Evolutionary conservation across 2,888 invertebrate genomes (phyloP), one percentile per base, ranked within the genome.

Genomic region (Ommatoiulus sabulosus): DNA sequence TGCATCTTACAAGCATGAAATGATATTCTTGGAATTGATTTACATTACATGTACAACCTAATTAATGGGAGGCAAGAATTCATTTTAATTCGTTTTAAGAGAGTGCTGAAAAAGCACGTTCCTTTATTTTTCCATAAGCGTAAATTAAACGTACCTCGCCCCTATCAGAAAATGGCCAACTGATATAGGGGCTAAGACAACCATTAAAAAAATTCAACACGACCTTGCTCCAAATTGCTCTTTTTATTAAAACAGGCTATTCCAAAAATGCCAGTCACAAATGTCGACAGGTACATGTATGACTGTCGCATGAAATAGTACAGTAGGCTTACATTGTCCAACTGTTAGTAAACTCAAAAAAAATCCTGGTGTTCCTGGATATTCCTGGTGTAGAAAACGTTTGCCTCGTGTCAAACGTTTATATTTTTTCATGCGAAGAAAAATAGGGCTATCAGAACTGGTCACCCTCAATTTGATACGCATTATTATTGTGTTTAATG

Each of bases 401-500:
- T 12, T 12, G 15, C 52, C 15, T 35, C 35, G 35, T 35, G 35
- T 35, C 35, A 35, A 35, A 35, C 35, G 35, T 35, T 35, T 12
- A 10, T 12, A 10, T 12, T 15, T 52, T 52, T 15, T 4, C 52
- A 12, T 12, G 52, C 15, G 15, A 15, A 8, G 8, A 8, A n/a
- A 63, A 72, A 24, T 8, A 72, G 24, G n/a, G 20, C 72, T 72
- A 24, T 72, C 72, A 24, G 72, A 72, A 72, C 24, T 72, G 10
- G 72, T 4, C 24, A 72, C 72, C 72, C 72, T 72, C 72, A 24
- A 72, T 72, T 72, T 72, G 7, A 72, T 72, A 24, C 24, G 2
- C 72, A 20, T 63, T 63, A 72, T 72, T 24, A 72, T 63, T 63
- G 63, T 24, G 24, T 72, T 72, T 72, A 72, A 24, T 24, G 72